phyloP scores from a whole-genome alignment of 1,140 invertebrate species.

The Myzus persicae region DNA sequence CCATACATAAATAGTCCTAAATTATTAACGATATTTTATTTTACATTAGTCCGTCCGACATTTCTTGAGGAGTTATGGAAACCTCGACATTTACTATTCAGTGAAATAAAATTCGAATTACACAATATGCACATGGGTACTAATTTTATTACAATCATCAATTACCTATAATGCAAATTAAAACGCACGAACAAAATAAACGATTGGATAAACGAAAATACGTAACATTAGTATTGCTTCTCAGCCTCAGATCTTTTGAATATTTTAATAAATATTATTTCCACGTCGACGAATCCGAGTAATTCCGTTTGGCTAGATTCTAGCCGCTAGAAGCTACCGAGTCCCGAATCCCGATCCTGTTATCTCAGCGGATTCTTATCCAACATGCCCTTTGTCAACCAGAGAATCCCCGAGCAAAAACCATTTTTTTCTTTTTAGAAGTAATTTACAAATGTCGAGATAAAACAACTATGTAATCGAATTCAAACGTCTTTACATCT shows the following conservation, averaged over 20 bases:
- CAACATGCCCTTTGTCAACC: background rate
- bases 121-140: no score
- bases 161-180: no score
- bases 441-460: conserved; percentile 5
- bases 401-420: background rate
- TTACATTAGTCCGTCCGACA: no score
- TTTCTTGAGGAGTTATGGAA: no score
- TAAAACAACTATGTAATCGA: background rate
- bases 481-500: background rate
- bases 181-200: background rate
- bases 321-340: background rate
- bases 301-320: background rate
- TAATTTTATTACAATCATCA: no score
- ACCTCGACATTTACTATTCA: no score
- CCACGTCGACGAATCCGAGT: background rate
- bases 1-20: no score
- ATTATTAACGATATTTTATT: no score
- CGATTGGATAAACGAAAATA: background rate
- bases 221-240: background rate
- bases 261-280: background rate
- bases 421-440: background rate
- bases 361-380: background rate
- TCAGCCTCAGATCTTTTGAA: background rate
- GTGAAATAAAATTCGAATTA: no score
- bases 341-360: background rate